Evolutionary conservation across 1,140 invertebrate species (phyloP).

Genomic region (Nasonia giraulti): DNA sequence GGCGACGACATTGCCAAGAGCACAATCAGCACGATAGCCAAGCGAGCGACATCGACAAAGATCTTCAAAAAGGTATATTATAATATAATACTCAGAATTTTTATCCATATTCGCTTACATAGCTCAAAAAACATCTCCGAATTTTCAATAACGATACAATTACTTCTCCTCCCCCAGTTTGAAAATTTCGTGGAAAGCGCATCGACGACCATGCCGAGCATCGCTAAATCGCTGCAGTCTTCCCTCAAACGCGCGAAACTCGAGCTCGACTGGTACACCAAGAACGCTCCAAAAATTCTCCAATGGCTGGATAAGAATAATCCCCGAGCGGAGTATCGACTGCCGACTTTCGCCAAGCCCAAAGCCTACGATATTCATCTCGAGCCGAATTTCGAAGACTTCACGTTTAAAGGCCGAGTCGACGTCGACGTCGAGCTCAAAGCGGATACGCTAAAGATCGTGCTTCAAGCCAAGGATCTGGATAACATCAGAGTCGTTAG

Average conservation of each 20-base stretch:
- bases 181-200: conserved; percentile 41
- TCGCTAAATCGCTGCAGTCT: conserved; percentile 27
- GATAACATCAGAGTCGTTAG: conserved; percentile 33
- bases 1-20: conserved; percentile 46
- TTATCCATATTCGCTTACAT: no score
- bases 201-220: not conserved
- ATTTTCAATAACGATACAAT: no score
- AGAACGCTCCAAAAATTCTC: conserved; percentile 53
- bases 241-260: conserved; percentile 37
- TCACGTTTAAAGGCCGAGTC: conserved; percentile 62
- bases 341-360: conserved; percentile 60
- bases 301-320: conserved; percentile 56
- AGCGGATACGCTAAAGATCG: conserved; percentile 53
- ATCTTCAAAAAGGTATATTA: conserved; percentile 51
- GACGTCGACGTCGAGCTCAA: conserved; percentile 56
- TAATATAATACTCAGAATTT: no score
- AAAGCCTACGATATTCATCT: conserved; percentile 61
- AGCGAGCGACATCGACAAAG: conserved; percentile 53
- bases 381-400: conserved; percentile 60
- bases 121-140: no score
- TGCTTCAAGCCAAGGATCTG: conserved; percentile 61
- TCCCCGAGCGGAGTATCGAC: conserved; percentile 53
- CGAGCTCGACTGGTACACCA: conserved; percentile 59
- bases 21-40: conserved; percentile 53
- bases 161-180: conserved; percentile 50